Evolutionary conservation across 2,888 invertebrate species (phyloP).

Genomic region (Alloscopus bannaensis): DNA sequence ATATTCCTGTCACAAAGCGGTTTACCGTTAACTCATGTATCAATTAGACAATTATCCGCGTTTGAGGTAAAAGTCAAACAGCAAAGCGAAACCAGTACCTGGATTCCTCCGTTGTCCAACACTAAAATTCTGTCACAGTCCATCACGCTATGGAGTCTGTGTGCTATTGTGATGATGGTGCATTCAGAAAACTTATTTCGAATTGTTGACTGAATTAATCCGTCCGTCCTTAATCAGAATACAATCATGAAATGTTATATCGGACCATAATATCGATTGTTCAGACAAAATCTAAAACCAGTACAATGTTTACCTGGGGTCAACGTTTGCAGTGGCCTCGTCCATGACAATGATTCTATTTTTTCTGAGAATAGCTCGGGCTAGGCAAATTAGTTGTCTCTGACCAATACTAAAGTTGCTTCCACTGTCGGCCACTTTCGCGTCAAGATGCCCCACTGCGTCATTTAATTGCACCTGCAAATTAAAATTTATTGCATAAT

Average conservation of each 20-base stretch:
- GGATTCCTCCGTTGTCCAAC: constrained; percentile 87
- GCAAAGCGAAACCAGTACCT: constrained; percentile 71
- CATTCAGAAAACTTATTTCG: constrained; percentile 86
- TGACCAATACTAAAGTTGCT: constrained; percentile 57
- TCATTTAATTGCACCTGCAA: constrained; percentile 80
- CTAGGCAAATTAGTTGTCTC: constrained; percentile 54
- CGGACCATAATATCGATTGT: constrained; percentile 76
- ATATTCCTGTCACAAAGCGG: constrained; percentile 62
- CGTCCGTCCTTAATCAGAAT: constrained; percentile 86
- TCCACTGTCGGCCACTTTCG: constrained; percentile 80
- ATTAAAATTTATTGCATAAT: not conserved
- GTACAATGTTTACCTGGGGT: constrained; percentile 14
- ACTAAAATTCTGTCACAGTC: constrained; percentile 93
- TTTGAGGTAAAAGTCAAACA: constrained; percentile 15
- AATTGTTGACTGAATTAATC: constrained; percentile 89
- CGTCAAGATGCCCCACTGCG: constrained; percentile 80
- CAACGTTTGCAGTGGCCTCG: constrained; percentile 52
- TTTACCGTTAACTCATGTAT: not conserved
- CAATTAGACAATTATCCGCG: not conserved
- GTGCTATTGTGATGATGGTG: constrained; percentile 93
- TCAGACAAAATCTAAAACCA: constrained; percentile 1
- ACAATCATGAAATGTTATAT: not conserved
- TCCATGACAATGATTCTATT: constrained; percentile 57
- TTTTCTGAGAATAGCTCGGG: constrained; percentile 51
- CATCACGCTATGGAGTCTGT: constrained; percentile 94